Evolutionary conservation across 1,140 invertebrate genomes (phyloP).

Genomic region (Melanaphis sacchari): DNA sequence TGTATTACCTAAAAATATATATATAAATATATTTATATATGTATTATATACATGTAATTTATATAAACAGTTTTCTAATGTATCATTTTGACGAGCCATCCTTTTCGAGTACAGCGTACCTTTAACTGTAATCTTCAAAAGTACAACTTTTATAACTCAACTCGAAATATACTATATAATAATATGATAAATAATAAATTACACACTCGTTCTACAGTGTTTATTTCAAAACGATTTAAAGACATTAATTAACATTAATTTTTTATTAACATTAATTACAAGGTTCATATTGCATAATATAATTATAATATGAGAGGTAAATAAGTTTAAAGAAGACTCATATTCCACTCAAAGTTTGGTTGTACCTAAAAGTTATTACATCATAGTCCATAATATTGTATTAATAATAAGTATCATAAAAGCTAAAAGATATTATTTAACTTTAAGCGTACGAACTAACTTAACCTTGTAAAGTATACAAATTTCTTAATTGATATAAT

Average conservation of each 20-base stretch:
- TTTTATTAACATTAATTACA: background rate
- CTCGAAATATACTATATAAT: background rate
- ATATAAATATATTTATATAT: too few relatives aligned
- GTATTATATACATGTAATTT: background rate
- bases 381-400: background rate
- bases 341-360: background rate
- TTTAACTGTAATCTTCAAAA: background rate
- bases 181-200: background rate
- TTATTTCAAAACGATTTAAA: background rate
- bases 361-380: background rate
- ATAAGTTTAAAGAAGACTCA: background rate
- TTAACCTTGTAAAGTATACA: background rate
- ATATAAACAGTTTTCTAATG: conserved; percentile 24
- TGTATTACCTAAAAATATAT: background rate
- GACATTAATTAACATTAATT: background rate
- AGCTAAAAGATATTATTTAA: background rate
- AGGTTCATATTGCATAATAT: background rate
- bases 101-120: background rate
- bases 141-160: background rate
- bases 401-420: background rate
- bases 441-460: background rate
- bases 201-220: background rate
- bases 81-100: conserved; percentile 46
- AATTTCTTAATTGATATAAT: background rate
- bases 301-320: background rate